A percentile compares a stretch with the other conserved stretches of the same genome.
Conservation (phyloP, 1,140 invertebrate genomes). For the Lepidurus arcticus region DNA sequence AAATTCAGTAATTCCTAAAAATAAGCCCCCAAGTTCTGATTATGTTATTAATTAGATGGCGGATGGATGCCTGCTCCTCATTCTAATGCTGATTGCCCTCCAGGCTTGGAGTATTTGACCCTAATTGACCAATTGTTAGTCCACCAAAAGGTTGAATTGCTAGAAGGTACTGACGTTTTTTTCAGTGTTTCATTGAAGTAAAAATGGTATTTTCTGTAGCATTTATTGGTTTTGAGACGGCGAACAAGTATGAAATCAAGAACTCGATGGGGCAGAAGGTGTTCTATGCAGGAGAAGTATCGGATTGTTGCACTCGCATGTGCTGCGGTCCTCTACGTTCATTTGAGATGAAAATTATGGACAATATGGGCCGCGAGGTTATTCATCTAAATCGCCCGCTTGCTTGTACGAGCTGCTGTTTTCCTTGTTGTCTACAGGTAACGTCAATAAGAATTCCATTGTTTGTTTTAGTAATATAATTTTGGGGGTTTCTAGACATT, state of each 20-base stretch:
- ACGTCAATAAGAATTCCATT: not conserved
- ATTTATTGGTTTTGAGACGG: constrained; percentile 80
- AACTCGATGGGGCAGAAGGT: constrained; percentile 70
- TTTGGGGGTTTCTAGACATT: constrained; percentile 48
- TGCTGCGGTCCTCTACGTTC: constrained; percentile 69
- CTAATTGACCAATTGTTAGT: constrained; percentile 80
- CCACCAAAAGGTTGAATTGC: constrained; percentile 76
- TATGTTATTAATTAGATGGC: not conserved
- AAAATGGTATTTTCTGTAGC: constrained; percentile 46
- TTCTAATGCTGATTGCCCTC: constrained; percentile 68
- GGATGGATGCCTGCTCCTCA: constrained; percentile 73
- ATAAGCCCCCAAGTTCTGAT: not conserved
- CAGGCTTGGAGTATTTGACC: constrained; percentile 87
- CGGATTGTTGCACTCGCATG: constrained; percentile 67
- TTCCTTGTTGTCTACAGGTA: constrained; percentile 78
- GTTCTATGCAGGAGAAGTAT: constrained; percentile 77
- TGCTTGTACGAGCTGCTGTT: constrained; percentile 69
- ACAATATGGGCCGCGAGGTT: constrained; percentile 69
- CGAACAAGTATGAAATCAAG: constrained; percentile 78
- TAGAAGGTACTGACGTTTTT: constrained; percentile 58
- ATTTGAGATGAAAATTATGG: constrained; percentile 80
- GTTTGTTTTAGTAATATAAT: constrained; percentile 10
- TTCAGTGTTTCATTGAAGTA: constrained; percentile 24
- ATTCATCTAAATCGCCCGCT: constrained; percentile 68
- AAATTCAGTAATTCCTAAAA: not conserved